Conservation (phyloP, 2,888 invertebrate genomes). For the Acronicta leporina region DNA sequence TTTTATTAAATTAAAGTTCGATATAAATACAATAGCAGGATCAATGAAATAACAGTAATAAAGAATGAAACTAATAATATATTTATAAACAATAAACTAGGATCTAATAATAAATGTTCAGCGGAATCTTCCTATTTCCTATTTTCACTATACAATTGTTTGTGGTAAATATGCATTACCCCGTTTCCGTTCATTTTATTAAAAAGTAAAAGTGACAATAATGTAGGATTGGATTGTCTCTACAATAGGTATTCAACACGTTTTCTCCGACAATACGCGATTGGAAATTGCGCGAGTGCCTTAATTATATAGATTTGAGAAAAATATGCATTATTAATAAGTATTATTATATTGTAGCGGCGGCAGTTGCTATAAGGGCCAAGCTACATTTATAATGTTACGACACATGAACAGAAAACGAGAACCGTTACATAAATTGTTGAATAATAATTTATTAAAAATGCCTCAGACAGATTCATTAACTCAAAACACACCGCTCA, state of each 20-base stretch:
- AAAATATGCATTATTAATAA: too few relatives aligned
- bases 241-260: background rate
- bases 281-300: constrained; percentile 2
- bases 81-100: too few relatives aligned
- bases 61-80: background rate
- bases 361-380: constrained; percentile 34
- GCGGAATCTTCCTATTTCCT: constrained; percentile 47
- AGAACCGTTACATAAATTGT: constrained; percentile 43
- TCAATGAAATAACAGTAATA: background rate
- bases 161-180: constrained; percentile 51
- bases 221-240: background rate
- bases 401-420: constrained; percentile 20
- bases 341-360: constrained; percentile 10
- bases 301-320: constrained; percentile 10
- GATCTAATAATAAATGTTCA: background rate
- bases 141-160: constrained; percentile 57
- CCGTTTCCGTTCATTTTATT: constrained; percentile 15
- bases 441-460: constrained; percentile 40
- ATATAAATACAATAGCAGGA: background rate
- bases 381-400: constrained; percentile 28
- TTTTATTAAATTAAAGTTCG: background rate
- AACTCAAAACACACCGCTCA: constrained; percentile 9
- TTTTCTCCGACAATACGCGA: constrained; percentile 17
- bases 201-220: constrained; percentile 38
- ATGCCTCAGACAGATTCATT: constrained; percentile 27